Evolutionary conservation across 2,797 vertebrate species (phyloP).

Genomic region (Chiroxiphia lanceolata): DNA sequence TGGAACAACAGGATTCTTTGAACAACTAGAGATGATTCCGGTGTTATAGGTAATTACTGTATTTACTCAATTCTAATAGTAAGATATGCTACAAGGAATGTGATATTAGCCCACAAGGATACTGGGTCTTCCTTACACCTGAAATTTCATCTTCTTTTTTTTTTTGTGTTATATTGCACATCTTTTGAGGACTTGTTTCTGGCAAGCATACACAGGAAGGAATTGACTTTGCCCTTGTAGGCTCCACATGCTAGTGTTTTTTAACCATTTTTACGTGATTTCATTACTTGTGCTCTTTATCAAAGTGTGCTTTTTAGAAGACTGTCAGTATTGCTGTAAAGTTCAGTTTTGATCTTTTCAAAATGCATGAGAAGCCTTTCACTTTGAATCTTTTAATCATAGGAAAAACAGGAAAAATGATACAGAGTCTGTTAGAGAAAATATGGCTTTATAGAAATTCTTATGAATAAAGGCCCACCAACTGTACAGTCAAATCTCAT

Average conservation of each 20-base stretch:
- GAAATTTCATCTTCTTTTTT: background rate
- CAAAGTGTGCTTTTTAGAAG: background rate
- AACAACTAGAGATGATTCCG: background rate
- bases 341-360: background rate
- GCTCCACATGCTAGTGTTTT: background rate
- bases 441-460: background rate
- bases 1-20: background rate
- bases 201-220: background rate
- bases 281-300: background rate
- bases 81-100: background rate
- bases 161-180: background rate
- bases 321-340: background rate
- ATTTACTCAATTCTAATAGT: background rate
- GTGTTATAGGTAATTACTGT: conserved; percentile 27
- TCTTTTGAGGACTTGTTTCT: background rate
- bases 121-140: background rate
- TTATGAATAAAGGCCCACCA: background rate
- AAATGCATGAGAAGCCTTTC: background rate
- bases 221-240: background rate
- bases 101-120: background rate
- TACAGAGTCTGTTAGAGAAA: background rate
- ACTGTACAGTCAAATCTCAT: background rate
- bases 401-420: background rate
- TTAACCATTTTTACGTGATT: background rate
- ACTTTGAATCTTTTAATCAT: background rate